Conservation (phyloP, 2,888 invertebrate genomes). For the Andrena camellia region DNA sequence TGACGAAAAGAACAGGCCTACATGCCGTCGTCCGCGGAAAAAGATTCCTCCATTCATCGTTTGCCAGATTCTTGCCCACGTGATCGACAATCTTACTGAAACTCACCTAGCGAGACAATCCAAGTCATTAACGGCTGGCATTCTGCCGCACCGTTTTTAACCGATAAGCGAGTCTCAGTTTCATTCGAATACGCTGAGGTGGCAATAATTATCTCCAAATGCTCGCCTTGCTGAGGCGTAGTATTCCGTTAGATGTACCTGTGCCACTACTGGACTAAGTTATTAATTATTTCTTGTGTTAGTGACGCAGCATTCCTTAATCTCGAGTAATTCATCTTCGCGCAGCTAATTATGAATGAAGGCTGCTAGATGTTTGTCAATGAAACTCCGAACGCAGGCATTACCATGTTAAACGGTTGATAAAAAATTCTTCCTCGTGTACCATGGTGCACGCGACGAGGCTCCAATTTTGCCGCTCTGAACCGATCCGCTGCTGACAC, state of each 20-base stretch:
- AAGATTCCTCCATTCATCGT: slow-evolving; percentile 43
- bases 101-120: neutral
- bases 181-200: slow-evolving; percentile 29
- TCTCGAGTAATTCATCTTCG: neutral
- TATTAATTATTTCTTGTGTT: neutral
- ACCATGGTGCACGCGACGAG: slow-evolving; percentile 17
- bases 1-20: slow-evolving; percentile 51
- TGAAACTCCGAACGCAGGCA: neutral
- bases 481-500: slow-evolving; percentile 31
- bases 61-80: slow-evolving; percentile 1
- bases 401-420: neutral
- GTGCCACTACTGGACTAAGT: neutral
- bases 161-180: slow-evolving; percentile 52
- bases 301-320: neutral
- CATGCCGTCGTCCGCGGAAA: slow-evolving; percentile 47
- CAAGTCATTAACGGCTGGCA: neutral
- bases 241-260: neutral
- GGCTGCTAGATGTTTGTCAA: slow-evolving; percentile 5
- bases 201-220: slow-evolving; percentile 38
- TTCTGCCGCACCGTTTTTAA: slow-evolving; percentile 16
- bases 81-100: neutral
- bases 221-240: slow-evolving; percentile 4
- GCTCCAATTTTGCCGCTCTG: slow-evolving; percentile 31
- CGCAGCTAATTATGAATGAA: slow-evolving; percentile 15
- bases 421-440: slow-evolving; percentile 25